A percentile compares a stretch with the other conserved stretches of the same genome.
Conservation (phyloP, 2,113 vertebrate genomes). For the Brachionichthys hirsutus region DNA sequence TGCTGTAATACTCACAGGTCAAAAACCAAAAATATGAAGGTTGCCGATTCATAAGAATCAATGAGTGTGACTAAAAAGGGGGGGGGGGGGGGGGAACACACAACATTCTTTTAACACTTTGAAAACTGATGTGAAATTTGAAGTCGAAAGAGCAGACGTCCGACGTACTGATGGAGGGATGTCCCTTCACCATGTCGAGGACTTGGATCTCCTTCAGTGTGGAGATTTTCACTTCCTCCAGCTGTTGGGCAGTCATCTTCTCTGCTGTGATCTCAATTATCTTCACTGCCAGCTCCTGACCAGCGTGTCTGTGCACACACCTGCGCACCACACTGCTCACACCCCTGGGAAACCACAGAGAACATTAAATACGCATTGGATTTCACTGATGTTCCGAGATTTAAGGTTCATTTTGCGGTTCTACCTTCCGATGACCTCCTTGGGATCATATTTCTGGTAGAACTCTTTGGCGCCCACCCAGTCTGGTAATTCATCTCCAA, state of each 20-base stretch:
- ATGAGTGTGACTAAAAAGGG: constrained; percentile 88
- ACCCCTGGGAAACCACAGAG: constrained; percentile 72
- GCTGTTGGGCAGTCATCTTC: constrained; percentile 83
- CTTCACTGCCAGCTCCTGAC: constrained; percentile 86
- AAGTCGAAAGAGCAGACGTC: neutral
- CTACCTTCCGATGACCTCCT: constrained; percentile 89
- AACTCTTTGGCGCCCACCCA: constrained; percentile 91
- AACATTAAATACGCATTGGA: neutral
- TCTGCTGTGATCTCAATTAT: constrained; percentile 89
- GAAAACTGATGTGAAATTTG: neutral
- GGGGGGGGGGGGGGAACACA: constrained; percentile 9
- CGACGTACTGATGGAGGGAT: constrained; percentile 87
- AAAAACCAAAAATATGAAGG: constrained; percentile 92
- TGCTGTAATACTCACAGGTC: constrained; percentile 85
- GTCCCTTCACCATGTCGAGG: constrained; percentile 81
- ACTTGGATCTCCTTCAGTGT: constrained; percentile 88
- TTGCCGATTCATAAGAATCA: constrained; percentile 89
- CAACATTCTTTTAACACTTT: neutral
- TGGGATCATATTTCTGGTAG: constrained; percentile 91
- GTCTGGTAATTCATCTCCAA: constrained; percentile 86
- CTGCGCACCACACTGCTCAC: constrained; percentile 90
- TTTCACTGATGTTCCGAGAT: neutral
- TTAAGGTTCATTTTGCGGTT: constrained; percentile 17
- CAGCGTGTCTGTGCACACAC: constrained; percentile 84
- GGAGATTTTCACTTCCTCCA: constrained; percentile 87